These are phyloP conservation scores for Ibycter americanus DNA, from an alignment of 2,797 vertebrate genomes.

Conservation along the genomic window DNA sequence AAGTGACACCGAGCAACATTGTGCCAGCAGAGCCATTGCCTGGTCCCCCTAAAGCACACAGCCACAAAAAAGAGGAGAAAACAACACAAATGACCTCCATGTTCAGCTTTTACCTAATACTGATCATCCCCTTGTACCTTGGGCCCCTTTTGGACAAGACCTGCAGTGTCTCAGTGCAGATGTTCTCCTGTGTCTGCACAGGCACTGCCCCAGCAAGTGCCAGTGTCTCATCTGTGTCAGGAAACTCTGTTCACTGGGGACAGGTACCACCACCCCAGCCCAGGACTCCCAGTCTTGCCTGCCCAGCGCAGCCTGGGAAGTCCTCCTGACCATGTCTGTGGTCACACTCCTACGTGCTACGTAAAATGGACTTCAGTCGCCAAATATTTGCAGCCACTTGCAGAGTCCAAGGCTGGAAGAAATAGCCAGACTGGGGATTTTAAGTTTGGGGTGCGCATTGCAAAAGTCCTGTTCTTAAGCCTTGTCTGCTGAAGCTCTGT, in stretches of 20 bases:
- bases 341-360: no score
- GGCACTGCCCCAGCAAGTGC: not conserved
- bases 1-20: accelerated
- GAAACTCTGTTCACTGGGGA: not conserved
- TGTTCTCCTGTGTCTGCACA: not conserved
- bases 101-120: not conserved
- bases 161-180: not conserved
- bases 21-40: not conserved
- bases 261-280: not conserved
- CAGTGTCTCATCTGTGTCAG: not conserved
- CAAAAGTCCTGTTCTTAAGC: not conserved
- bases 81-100: no score
- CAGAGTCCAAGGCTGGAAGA: not conserved
- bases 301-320: not conserved
- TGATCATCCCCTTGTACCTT: not conserved
- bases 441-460: not conserved
- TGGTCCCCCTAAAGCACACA: not conserved
- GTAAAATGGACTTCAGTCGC: not conserved
- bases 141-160: not conserved
- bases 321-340: not conserved
- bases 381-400: not conserved
- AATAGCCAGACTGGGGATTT: not conserved
- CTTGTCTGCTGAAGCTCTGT: not conserved
- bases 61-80: not conserved
- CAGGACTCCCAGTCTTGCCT: not conserved